phyloP scores from a whole-genome alignment of 2,113 vertebrate species.

The Mesocricetus auratus region DNA sequence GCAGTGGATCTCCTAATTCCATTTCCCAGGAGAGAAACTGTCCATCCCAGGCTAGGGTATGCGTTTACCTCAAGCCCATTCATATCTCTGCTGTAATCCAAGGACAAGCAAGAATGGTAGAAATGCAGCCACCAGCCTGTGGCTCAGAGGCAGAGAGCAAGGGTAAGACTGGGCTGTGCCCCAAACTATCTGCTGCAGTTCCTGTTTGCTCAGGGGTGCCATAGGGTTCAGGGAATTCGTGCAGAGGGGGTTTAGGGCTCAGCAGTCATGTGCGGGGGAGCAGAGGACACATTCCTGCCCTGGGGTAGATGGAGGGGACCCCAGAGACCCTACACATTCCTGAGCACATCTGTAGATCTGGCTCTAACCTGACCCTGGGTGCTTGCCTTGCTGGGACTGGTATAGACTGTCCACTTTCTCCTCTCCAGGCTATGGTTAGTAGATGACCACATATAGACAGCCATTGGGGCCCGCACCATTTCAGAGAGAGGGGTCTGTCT shows the following conservation, averaged over 20 bases:
- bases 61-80: rapidly evolving
- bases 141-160: neutral
- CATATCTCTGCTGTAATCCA: neutral
- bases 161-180: neutral
- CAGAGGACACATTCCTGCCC: neutral
- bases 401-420: neutral
- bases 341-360: neutral
- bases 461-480: too few relatives aligned
- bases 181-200: rapidly evolving
- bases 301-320: neutral
- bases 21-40: neutral
- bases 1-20: neutral
- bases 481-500: neutral
- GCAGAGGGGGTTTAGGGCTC: too few relatives aligned
- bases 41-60: neutral
- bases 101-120: neutral
- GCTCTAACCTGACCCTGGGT: neutral
- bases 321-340: neutral
- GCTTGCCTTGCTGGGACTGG: neutral
- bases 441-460: too few relatives aligned
- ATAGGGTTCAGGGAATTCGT: rapidly evolving
- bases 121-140: too few relatives aligned
- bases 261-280: neutral
- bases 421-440: neutral
- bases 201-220: rapidly evolving